Base-by-base conservation (phyloP, 2,888 invertebrate species). In the Caenorhabditis angaria region DNA sequence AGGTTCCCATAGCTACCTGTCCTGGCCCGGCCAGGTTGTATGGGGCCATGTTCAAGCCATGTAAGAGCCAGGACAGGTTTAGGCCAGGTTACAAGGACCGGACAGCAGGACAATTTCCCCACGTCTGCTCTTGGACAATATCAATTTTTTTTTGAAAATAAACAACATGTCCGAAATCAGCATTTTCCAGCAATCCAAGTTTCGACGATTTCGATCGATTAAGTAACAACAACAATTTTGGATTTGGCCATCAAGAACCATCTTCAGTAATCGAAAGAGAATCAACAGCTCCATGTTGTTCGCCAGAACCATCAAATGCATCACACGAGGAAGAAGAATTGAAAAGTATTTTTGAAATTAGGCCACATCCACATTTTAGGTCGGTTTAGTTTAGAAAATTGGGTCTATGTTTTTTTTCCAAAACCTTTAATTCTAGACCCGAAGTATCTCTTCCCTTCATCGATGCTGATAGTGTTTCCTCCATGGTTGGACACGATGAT, bases 371-470 rank as follows among this genome's bases (percentile, higher is more conserved):
- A n/a, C 47, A 35, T 27, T 25, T 56, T 22, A 50, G 12, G 50
- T 50, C 4, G 22, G 50, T 8, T 50, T 48, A 5, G 14, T 4
- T 48, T 48, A 5, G 48, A 48, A 48, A 8, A 8, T 12, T 12
- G 32, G 32, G 32, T 32, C 6, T 8, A 32, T 5, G 12, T 8
- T 24, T 28, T 14, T 29, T 32, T 25, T 20, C 56, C n/a, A n/a
- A n/a, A n/a, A n/a, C n/a, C 18, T 41, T 41, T 41, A 18, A 20
- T 63, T 72, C 50, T 60, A 78, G 75, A 61, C 79, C 79, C 10
- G 68, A 76, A 54, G 51, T 80, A 47, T 76, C 77, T 1, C 60
- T 86, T 63, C 86, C 84, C n/a, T 86, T 84, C 74, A 86, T 87
- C 61, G 86, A 86, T 70, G 84, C 85, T 25, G 85, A 83, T 58